Conservation (phyloP, 2,113 vertebrate genomes). For the Carassius carassius region DNA sequence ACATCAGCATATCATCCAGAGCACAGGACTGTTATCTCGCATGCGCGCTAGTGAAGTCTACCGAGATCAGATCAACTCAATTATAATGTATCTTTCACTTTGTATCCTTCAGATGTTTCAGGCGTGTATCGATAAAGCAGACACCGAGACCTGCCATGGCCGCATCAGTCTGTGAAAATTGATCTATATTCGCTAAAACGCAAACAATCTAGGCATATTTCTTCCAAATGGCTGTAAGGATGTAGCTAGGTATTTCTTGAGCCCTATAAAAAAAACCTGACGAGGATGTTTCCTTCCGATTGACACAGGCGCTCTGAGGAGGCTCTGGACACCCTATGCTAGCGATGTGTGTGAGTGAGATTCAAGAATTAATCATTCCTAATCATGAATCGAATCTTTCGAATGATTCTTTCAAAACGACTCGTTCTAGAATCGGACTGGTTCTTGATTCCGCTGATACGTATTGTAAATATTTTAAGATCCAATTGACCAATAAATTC, state of each 20-base stretch:
- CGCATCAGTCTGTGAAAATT: neutral
- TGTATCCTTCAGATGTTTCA: neutral
- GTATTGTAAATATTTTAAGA: neutral
- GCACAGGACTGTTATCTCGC: constrained; percentile 5
- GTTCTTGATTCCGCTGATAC: too few relatives aligned
- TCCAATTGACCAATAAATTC: neutral
- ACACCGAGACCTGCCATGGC: constrained; percentile 30
- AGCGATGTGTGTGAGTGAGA: neutral
- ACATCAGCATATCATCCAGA: neutral
- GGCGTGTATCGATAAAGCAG: neutral
- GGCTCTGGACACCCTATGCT: neutral
- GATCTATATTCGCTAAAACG: neutral
- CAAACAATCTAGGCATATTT: neutral
- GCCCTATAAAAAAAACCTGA: neutral
- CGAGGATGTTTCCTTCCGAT: neutral
- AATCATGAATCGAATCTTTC: neutral
- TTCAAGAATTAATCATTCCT: neutral
- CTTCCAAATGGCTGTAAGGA: neutral
- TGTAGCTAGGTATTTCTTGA: neutral
- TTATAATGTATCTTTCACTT: constrained; percentile 17
- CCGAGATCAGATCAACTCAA: neutral
- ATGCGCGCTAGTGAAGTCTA: neutral
- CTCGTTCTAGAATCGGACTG: neutral
- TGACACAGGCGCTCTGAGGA: neutral
- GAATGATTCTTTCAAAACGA: neutral